phyloP scores from a whole-genome alignment of 92 coral and sea anemone genomes.

The Montipora capitata region DNA sequence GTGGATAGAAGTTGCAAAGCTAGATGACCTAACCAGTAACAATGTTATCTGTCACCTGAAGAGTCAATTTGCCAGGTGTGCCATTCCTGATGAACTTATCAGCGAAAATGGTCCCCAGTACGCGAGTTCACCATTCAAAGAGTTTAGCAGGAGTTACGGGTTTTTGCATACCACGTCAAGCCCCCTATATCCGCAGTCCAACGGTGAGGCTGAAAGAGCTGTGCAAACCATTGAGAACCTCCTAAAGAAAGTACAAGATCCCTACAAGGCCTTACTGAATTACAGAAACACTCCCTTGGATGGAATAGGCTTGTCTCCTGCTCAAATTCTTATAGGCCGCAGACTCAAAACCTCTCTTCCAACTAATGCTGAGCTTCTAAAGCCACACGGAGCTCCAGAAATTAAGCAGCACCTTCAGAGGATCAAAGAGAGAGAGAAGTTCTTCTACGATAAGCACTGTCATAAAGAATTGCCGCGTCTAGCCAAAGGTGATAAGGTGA shows the following conservation, averaged over 20 bases:
- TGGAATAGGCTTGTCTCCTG: conserved; percentile 38
- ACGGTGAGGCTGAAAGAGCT: conserved; percentile 23
- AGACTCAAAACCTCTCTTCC: conserved; percentile 42
- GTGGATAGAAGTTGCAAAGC: too few relatives aligned
- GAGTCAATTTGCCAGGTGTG: too few relatives aligned
- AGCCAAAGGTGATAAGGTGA: conserved; percentile 55
- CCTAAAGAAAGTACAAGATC: conserved; percentile 40
- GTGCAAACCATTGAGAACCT: conserved; percentile 23
- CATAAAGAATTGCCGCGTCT: conserved; percentile 56
- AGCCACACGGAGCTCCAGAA: conserved; percentile 10
- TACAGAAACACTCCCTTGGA: conserved; percentile 56
- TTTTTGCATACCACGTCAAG: conserved; percentile 34
- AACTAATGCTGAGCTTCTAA: conserved; percentile 14
- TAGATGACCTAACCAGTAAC: conserved; percentile 18
- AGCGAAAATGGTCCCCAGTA: too few relatives aligned
- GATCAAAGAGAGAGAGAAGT: conserved; percentile 6
- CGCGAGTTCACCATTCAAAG: neutral
- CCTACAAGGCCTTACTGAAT: conserved; percentile 12
- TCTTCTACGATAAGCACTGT: conserved; percentile 54
- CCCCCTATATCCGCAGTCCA: conserved; percentile 34
- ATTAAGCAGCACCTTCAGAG: conserved; percentile 19
- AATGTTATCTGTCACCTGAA: too few relatives aligned
- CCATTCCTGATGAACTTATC: too few relatives aligned
- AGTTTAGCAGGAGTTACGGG: neutral
- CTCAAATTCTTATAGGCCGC: conserved; percentile 6